Conservation (phyloP, 2,888 invertebrate species). For the Hybos culiciformis region DNA sequence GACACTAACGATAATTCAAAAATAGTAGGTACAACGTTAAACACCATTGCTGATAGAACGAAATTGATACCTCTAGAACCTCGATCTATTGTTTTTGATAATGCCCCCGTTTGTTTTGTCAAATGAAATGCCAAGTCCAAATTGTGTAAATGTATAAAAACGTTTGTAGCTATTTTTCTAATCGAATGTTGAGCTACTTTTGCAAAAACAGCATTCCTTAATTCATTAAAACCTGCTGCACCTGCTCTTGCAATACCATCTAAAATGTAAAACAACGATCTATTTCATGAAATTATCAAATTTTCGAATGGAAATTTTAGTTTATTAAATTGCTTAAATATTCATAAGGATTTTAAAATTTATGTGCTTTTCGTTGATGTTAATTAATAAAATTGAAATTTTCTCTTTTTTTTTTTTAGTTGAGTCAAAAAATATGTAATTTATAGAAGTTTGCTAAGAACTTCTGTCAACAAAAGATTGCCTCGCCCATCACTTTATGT, state of each 20-base stretch:
- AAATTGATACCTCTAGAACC: constrained; percentile 96
- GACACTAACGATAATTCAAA: constrained; percentile 88
- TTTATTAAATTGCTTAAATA: too few relatives aligned
- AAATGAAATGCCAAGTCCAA: constrained; percentile 91
- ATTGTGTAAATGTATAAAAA: constrained; percentile 90
- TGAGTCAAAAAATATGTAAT: too few relatives aligned
- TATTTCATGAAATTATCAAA: not conserved
- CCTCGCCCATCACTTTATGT: too few relatives aligned
- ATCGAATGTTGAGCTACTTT: constrained; percentile 96
- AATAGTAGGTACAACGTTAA: constrained; percentile 91
- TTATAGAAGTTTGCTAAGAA: too few relatives aligned
- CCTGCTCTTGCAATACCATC: constrained; percentile 89
- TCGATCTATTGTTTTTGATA: constrained; percentile 86
- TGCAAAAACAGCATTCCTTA: constrained; percentile 95
- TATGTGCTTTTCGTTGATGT: too few relatives aligned
- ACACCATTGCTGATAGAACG: constrained; percentile 90
- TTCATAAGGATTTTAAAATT: too few relatives aligned
- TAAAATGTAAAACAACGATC: constrained; percentile 34
- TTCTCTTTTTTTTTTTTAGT: too few relatives aligned
- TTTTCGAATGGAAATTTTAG: not conserved
- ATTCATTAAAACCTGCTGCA: constrained; percentile 86
- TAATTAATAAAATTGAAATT: too few relatives aligned
- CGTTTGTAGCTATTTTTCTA: constrained; percentile 81
- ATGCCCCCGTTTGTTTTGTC: constrained; percentile 84
- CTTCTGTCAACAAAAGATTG: too few relatives aligned